phyloP scores from a whole-genome alignment of 2,113 vertebrate species.

The Eonycteris spelaea region DNA sequence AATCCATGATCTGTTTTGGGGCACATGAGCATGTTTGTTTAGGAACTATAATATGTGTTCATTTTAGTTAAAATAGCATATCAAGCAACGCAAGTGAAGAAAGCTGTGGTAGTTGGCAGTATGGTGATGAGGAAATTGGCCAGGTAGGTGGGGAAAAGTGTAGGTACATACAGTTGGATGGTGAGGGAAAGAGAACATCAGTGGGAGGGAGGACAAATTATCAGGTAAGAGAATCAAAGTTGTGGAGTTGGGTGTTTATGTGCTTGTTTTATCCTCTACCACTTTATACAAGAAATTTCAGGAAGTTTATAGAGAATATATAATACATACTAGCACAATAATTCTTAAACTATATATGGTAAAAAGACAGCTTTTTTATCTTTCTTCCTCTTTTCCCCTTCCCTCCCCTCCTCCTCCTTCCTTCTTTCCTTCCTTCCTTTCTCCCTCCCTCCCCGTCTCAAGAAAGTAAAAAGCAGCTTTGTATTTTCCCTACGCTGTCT shows the following conservation, averaged over 20 bases:
- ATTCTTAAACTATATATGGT: neutral
- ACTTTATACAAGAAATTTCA: neutral
- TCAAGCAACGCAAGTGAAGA: neutral
- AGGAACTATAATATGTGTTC: neutral
- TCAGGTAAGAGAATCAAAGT: neutral
- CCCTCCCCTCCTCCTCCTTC: too few species aligned
- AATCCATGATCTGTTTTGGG: neutral
- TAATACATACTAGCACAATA: neutral
- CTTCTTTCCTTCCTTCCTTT: too few species aligned
- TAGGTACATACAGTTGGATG: neutral
- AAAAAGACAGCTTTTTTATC: neutral
- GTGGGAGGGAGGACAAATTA: neutral
- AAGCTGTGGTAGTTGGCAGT: neutral
- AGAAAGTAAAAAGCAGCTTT: neutral
- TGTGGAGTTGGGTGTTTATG: neutral
- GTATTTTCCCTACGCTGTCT: neutral
- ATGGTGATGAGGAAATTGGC: constrained; percentile 32
- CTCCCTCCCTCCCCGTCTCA: fast-evolving
- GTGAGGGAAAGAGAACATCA: neutral
- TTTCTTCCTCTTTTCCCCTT: neutral
- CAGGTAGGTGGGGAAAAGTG: constrained; percentile 21
- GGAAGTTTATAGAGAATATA: neutral
- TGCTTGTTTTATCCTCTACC: neutral
- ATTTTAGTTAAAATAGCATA: neutral
- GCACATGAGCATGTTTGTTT: neutral